Evolutionary conservation across 30 jellyfish, hydroid and myxozoan genomes (phyloP).

Genomic region (Catostylus mosaicus): DNA sequence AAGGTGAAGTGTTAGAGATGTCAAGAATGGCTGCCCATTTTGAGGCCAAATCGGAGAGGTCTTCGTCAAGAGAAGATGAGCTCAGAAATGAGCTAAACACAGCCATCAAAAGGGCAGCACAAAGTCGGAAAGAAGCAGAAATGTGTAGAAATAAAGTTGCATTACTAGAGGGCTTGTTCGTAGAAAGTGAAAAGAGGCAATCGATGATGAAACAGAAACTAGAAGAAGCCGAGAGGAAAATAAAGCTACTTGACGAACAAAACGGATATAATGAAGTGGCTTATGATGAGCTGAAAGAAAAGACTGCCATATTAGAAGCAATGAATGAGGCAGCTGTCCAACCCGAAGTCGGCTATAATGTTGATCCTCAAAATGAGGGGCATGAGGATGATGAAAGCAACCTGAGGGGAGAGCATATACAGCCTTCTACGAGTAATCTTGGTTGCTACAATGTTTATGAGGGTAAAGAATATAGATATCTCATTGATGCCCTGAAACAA

Average conservation of each 20-base stretch:
- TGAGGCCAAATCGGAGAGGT: slow-evolving; percentile 54
- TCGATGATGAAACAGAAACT: neutral
- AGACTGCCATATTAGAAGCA: neutral
- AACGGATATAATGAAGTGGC: neutral
- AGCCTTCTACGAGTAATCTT: neutral
- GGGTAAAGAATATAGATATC: slow-evolving; percentile 44
- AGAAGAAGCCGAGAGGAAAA: slow-evolving; percentile 14
- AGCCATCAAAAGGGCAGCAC: slow-evolving; percentile 31
- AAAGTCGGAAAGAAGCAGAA: slow-evolving; percentile 20
- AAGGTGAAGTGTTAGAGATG: slow-evolving; percentile 57
- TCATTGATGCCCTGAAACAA: slow-evolving; percentile 40
- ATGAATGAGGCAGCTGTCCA: neutral
- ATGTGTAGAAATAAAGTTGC: slow-evolving; percentile 35
- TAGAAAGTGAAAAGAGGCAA: slow-evolving; percentile 61
- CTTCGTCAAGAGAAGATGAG: slow-evolving; percentile 28
- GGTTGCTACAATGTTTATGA: slow-evolving; percentile 9
- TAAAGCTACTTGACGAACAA: neutral
- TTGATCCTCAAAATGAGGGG: neutral
- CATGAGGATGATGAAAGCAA: neutral
- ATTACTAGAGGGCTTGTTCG: slow-evolving; percentile 42
- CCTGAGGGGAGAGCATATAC: neutral
- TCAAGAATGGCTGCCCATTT: slow-evolving; percentile 52
- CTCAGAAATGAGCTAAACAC: slow-evolving; percentile 47
- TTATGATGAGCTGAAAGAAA: neutral
- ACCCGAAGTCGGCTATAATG: neutral